Base-by-base conservation (phyloP, 2,888 invertebrate genomes). In the Agriopis marginaria region DNA sequence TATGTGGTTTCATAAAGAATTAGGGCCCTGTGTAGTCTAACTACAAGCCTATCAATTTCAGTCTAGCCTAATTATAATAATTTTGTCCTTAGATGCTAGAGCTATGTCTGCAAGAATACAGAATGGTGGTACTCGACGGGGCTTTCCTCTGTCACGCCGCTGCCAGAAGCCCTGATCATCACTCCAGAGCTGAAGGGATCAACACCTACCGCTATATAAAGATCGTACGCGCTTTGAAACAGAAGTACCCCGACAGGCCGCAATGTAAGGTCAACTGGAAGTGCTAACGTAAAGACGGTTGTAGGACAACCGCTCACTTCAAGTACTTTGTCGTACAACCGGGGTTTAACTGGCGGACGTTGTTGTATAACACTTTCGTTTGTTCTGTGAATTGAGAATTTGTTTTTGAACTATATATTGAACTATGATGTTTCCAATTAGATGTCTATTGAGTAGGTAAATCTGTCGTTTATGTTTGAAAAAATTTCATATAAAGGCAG, bases 71-170 rank as follows among this genome's bases (percentile, higher is more conserved):
- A 54, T n/a, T 39, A 39, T 9, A 50, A 17, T 17, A 50, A 45
- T 42, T 49, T 62, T 72, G 49, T 79, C 0, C 53, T 32, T 88
- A 97, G 97, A 97, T 97, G 96, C 90, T 96, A 82, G 97, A 97
- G 88, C 95, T 97, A 94, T 97, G 97, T 85, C 95, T 97, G 72
- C 93, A 96, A 86, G 95, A 96, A 76, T 97, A 97, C 85, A 95
- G 96, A 59, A 95, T 97, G 86, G 95, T 97, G 70, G 95, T 97
- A 6, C 87, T 97, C 60, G 97, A 97, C 77, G 96, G 96, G 39
- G 97, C 95, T 0, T 97, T 97, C 83, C 94, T 97, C 55, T 96
- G 97, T 42, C 97, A 97, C 84, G 94, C 95, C 0, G 91, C 92
- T 0, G 91, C 83, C 82, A 93, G 70, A 70, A 84, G 92, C 60